These are phyloP conservation scores for Hoplias malabaricus DNA, from an alignment of 2,113 vertebrate genomes.

Conservation along the genomic window DNA sequence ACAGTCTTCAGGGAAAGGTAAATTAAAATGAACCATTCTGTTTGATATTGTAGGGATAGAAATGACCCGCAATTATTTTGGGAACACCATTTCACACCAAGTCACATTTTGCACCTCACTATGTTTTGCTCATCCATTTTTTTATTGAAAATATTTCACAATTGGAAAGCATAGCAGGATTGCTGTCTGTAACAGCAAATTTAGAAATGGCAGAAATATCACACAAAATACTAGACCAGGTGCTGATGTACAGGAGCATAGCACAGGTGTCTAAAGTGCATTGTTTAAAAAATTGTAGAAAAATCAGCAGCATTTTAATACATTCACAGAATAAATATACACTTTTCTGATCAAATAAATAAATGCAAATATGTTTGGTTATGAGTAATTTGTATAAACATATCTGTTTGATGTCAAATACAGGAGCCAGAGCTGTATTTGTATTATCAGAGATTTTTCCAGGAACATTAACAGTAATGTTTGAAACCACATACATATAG, in stretches of 20 bases:
- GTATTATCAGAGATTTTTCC: background rate
- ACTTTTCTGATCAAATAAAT: constrained; percentile 90
- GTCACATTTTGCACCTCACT: background rate
- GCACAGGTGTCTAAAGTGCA: constrained; percentile 85
- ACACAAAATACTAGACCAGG: background rate
- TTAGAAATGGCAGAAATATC: constrained; percentile 52
- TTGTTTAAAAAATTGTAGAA: constrained; percentile 67
- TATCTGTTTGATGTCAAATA: background rate
- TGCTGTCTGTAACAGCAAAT: constrained; percentile 62
- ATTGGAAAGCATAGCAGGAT: constrained; percentile 14
- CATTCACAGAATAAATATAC: constrained; percentile 97
- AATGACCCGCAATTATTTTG: background rate
- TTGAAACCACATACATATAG: background rate
- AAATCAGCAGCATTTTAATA: constrained; percentile 95
- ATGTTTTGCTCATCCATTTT: constrained; percentile 3
- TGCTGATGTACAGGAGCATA: constrained; percentile 15
- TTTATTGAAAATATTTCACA: constrained; percentile 11
- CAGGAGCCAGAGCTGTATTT: background rate
- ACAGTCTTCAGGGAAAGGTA: background rate
- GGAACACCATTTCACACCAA: background rate
- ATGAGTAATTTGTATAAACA: background rate
- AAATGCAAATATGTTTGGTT: constrained; percentile 11
- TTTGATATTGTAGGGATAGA: background rate
- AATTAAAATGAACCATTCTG: too few relatives aligned
- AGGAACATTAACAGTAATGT: background rate